Evolutionary conservation across 2,888 invertebrate genomes (phyloP), one percentile per base, ranked within the genome.

Genomic region (Villa cingulata): DNA sequence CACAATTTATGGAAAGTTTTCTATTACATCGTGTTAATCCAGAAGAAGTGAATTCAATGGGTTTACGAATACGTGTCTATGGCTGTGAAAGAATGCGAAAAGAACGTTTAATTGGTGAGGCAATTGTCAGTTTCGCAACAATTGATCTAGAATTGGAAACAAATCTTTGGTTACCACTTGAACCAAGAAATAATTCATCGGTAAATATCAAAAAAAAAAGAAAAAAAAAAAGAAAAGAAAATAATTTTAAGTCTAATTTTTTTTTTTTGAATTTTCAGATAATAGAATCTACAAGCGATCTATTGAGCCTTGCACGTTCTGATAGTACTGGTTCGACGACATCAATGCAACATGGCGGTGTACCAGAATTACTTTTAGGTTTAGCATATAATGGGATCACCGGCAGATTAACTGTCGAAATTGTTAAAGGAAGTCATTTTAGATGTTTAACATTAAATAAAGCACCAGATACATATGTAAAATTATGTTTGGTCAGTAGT

Each of bases 271-370:
- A 38, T 37, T 29, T 43, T 46, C 48, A 75, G 75, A 60, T 76
- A 54, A 70, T 70, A 58, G 73, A 73, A 41, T 72, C 71, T 45
- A 62, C 70, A 17, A 78, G 79, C 58, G 85, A 85, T 62, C 70
- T 83, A 49, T 72, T 81, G 57, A 88, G 87, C 65, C 73, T 94
- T 59, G 86, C 91, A 17, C 75, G 91, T 48, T 94, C 92, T 53
- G 94, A 95, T 70, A 90, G 90, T 56, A 89, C 91, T 7, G 91
- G 91, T 29, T 94, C 92, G 0, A 90, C 90, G 57, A 91, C 90
- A 69, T 94, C 94, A 56, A 81, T 81, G 80, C 80, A 85, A 58
- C 80, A 86, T 55, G 90, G 90, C 12, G 92, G 92, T 20, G 87
- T 92, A 43, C 91, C 94, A 40, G 87, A 95, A 68, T 76, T 95